phyloP scores from a whole-genome alignment of 2,797 vertebrate species.

The Amazona finschi region DNA sequence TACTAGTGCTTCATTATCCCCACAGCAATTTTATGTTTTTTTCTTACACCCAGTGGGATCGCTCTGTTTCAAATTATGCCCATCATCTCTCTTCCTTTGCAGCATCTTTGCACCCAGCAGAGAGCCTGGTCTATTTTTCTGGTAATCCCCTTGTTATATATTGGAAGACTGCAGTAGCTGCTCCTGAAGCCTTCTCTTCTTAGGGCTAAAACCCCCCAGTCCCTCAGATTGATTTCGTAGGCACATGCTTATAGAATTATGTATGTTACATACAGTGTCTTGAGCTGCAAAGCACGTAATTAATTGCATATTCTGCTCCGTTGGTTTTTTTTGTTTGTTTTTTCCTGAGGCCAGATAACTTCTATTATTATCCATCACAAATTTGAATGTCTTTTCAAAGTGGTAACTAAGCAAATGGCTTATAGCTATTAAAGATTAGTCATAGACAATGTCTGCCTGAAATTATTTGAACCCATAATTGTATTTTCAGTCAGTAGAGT shows the following conservation, averaged over 20 bases:
- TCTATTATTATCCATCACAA: background rate
- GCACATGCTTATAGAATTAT: background rate
- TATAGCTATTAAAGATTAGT: background rate
- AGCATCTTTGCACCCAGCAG: background rate
- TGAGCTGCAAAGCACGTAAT: background rate
- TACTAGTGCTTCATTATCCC: background rate
- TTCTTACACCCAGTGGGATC: background rate
- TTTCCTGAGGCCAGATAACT: background rate
- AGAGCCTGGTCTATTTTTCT: background rate
- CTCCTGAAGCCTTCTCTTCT: background rate
- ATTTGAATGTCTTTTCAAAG: background rate
- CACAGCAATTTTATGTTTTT: background rate
- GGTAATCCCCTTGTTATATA: background rate
- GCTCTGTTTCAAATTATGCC: background rate
- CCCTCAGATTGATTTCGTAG: background rate
- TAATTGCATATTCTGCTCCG: background rate
- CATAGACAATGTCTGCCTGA: background rate
- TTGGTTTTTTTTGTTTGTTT: background rate
- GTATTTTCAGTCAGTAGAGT: background rate
- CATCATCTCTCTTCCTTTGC: background rate
- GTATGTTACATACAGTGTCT: background rate
- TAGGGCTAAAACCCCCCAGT: fast-evolving
- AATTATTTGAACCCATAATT: background rate
- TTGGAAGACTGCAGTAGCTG: background rate
- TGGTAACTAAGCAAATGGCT: background rate